phyloP scores from a whole-genome alignment of 2,797 vertebrate genomes.

The Girardinus metallicus region DNA sequence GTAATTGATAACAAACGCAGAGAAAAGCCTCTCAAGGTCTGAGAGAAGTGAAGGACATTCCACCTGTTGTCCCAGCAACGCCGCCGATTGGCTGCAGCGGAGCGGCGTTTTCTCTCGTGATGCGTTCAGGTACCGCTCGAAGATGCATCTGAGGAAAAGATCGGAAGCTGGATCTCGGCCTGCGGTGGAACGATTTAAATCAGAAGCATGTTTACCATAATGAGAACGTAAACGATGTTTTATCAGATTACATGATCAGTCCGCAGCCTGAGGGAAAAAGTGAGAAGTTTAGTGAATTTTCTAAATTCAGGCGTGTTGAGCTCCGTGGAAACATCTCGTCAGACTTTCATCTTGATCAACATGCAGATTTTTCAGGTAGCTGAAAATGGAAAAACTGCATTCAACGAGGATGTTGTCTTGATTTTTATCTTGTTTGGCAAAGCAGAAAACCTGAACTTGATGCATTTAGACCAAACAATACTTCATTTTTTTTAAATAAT shows the following conservation, averaged over 20 bases:
- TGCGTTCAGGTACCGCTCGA: slow-evolving; percentile 24
- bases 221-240: background rate
- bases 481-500: too few species aligned
- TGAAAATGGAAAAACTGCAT: background rate
- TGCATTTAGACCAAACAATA: too few species aligned
- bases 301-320: background rate
- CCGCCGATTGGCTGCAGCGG: background rate
- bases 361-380: background rate
- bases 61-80: slow-evolving; percentile 49
- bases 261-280: background rate
- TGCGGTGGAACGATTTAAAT: background rate
- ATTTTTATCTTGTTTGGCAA: background rate
- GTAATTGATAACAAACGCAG: slow-evolving; percentile 12
- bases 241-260: background rate
- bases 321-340: background rate
- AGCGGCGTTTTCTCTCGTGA: slow-evolving; percentile 13
- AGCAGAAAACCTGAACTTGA: background rate
- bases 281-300: background rate
- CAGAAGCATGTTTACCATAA: background rate
- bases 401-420: background rate
- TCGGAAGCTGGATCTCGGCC: background rate
- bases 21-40: slow-evolving; percentile 42
- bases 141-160: background rate
- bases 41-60: slow-evolving; percentile 37
- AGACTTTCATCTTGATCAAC: background rate